These are phyloP conservation scores for Bufo gargarizans DNA, from an alignment of 2,113 vertebrate genomes.

Conservation along the genomic window DNA sequence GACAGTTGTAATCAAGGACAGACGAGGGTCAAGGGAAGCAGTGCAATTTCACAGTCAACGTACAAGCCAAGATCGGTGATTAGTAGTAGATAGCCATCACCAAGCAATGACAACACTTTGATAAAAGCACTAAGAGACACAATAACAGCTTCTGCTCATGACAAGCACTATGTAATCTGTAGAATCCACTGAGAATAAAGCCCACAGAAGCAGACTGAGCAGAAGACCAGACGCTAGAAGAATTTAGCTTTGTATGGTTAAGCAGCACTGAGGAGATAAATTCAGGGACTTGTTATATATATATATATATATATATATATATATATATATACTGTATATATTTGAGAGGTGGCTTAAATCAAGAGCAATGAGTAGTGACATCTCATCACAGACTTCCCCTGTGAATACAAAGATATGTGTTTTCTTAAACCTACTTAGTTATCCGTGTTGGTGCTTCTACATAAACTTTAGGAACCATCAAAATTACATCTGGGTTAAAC, in stretches of 20 bases:
- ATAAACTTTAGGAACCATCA: neutral
- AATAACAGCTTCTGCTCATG: constrained; percentile 14
- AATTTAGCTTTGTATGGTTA: neutral
- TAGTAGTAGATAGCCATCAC: constrained; percentile 13
- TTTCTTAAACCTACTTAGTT: neutral
- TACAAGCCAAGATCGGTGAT: constrained; percentile 8
- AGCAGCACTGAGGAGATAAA: neutral
- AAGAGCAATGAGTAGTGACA: neutral
- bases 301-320: neutral
- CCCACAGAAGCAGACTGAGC: neutral
- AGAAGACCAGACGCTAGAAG: neutral
- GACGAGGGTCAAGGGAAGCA: neutral
- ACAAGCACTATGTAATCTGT: neutral
- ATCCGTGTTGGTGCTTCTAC: neutral
- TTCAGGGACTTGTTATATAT: neutral
- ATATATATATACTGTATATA: neutral
- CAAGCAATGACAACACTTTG: constrained; percentile 3
- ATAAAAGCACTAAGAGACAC: constrained; percentile 10
- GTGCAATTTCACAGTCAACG: neutral
- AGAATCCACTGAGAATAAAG: constrained; percentile 2
- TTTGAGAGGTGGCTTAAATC: neutral
- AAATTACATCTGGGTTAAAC: neutral
- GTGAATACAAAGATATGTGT: neutral
- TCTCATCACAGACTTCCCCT: neutral
- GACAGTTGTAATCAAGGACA: constrained; percentile 16